Percentiles rank a stretch among this genome's conserved stretches.
Evolutionary conservation across 2,888 invertebrate genomes (phyloP).

Genomic region (Tanytarsus gracilentus): DNA sequence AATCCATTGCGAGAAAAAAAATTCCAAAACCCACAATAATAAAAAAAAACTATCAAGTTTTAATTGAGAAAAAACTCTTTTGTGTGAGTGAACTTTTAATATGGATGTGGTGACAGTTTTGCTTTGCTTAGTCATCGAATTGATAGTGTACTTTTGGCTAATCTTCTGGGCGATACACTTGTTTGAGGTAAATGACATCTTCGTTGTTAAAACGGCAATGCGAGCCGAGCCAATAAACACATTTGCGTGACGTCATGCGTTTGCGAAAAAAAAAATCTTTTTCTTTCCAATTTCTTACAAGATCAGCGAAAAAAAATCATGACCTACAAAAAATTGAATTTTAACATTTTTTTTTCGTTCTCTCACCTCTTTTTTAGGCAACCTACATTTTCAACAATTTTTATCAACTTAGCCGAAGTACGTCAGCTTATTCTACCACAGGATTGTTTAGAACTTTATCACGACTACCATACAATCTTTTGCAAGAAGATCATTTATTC

Average conservation of each 20-base stretch:
- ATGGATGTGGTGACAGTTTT: constrained; percentile 1
- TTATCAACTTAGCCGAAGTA: constrained; percentile 2
- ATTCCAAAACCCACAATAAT: too few relatives aligned
- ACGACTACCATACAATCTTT: constrained; percentile 14
- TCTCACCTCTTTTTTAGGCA: constrained; percentile 17
- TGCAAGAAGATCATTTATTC: constrained; percentile 8
- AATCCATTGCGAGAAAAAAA: too few relatives aligned
- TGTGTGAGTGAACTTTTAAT: background rate
- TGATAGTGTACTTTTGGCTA: constrained; percentile 18
- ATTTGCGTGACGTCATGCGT: constrained; percentile 15
- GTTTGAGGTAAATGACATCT: constrained; percentile 24
- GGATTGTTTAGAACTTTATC: constrained; percentile 18
- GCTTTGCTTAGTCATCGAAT: background rate
- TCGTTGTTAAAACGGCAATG: too few relatives aligned
- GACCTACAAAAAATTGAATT: too few relatives aligned
- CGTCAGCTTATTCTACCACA: constrained; percentile 16
- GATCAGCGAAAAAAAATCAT: background rate
- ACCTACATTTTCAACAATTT: constrained; percentile 22
- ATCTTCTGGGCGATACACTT: constrained; percentile 20
- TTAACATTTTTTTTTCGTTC: constrained; percentile 5
- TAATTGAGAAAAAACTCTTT: background rate
- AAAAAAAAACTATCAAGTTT: background rate
- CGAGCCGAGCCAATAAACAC: too few relatives aligned
- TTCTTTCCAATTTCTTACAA: background rate
- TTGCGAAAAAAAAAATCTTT: background rate